These are phyloP conservation scores for Pandemis cinnamomeana DNA, from an alignment of 2,888 invertebrate species.

Conservation along the genomic window DNA sequence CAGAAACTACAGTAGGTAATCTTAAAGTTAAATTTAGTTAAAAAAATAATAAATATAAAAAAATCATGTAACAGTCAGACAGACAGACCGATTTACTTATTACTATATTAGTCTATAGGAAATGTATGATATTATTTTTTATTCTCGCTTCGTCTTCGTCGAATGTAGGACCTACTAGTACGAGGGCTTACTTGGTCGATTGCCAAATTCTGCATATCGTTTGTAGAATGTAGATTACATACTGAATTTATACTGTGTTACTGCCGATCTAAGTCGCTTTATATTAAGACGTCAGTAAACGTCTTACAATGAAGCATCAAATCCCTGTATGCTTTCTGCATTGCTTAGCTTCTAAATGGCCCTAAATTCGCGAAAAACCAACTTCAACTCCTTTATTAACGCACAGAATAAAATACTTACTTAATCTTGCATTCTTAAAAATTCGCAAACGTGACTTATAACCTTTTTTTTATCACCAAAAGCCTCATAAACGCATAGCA, in stretches of 20 bases:
- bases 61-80: no score
- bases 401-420: conserved; percentile 17
- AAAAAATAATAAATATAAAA: no score
- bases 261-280: background rate
- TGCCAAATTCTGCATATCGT: no score
- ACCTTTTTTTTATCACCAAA: conserved; percentile 29
- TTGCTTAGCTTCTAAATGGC: conserved; percentile 31
- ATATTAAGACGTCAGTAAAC: background rate
- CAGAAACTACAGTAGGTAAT: no score
- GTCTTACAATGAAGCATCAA: background rate
- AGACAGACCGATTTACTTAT: no score
- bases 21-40: no score
- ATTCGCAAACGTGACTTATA: conserved; percentile 32
- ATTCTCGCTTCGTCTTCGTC: no score
- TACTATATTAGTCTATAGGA: no score
- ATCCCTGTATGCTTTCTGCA: conserved; percentile 20
- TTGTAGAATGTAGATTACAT: no score
- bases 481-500: conserved; percentile 35
- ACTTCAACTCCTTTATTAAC: conserved; percentile 29
- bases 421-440: conserved; percentile 37
- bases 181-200: no score
- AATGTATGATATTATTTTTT: no score
- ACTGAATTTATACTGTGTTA: background rate
- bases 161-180: no score
- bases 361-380: conserved; percentile 9